A percentile compares a stretch with the other conserved stretches of the same genome.
Conservation (phyloP, 2,888 invertebrate species). For the Chrysodeixis includens region DNA sequence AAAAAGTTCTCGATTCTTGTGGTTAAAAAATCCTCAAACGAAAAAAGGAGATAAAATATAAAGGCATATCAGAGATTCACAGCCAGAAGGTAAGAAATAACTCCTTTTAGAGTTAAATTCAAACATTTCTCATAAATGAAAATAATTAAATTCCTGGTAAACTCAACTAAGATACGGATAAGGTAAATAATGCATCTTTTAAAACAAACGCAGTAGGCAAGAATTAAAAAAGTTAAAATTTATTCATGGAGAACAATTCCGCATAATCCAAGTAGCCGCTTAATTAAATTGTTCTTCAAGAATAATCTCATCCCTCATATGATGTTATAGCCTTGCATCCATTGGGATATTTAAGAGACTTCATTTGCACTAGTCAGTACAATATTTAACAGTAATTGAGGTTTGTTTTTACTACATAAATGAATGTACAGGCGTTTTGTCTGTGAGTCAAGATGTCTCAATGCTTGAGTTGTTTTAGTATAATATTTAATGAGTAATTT, state of each 20-base stretch:
- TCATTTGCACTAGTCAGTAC: neutral
- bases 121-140: neutral
- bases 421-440: no score
- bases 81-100: neutral
- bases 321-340: conserved; percentile 52
- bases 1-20: no score
- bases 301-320: conserved; percentile 64
- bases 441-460: no score
- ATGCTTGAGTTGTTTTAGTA: no score
- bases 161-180: conserved; percentile 14
- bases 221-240: conserved; percentile 56
- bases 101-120: neutral
- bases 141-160: conserved; percentile 9
- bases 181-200: conserved; percentile 28
- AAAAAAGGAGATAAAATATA: no score
- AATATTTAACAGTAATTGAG: no score
- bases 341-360: conserved; percentile 19
- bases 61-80: no score
- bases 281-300: conserved; percentile 67
- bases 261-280: conserved; percentile 62
- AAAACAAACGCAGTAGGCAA: conserved; percentile 27
- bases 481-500: no score
- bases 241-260: conserved; percentile 61
- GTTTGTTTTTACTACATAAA: no score
- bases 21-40: no score